Evolutionary conservation across 2,888 invertebrate species (phyloP), one percentile per base, ranked within the genome.

Genomic region (Gari tellinella): DNA sequence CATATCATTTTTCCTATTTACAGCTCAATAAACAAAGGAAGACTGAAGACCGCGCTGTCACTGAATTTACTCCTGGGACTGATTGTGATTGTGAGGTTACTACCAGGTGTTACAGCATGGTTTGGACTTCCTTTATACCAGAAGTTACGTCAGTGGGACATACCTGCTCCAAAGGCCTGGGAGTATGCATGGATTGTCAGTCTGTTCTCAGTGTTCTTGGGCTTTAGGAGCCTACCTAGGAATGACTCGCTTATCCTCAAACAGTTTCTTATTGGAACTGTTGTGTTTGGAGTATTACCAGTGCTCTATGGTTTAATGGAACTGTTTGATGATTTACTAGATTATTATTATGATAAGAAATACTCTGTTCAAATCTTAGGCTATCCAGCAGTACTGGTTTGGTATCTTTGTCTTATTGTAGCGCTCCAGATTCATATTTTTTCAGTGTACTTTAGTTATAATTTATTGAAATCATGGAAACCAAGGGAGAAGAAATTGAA

Each of bases 1-100:
- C 10, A 10, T 31, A 31, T 31, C 10, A 10, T 31, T 17, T 19
- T 67, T 52, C 73, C 70, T 58, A 88, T 87, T 95, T 95, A 90
- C 95, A 99, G 99, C 94, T 97, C 97, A 90, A 94, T 96, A 91
- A 98, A 97, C 94, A 99, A 99, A 94, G 96, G 96, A 82, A 95
- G 99, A 90, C 94, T 99, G 92, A 97, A 97, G 93, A 96, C 96
- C 92, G 97, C 97, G 92, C 96, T 98, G 93, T 96, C 97, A 93
- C 96, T 97, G 92, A 99, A 99, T 93, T 95, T 97, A 89, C 92
- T 97, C 77, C 93, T 99, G 87, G 97, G 97, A 92, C 94, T 97
- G 91, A 94, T 95, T 84, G 97, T 99, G 97, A 92, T 97, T 91
- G 95, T 96, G 57, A 98, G 98, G 93, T 94, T 99, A 81, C 96